Evolutionary conservation across 2,113 vertebrate species (phyloP).

Genomic region (Perca flavescens): DNA sequence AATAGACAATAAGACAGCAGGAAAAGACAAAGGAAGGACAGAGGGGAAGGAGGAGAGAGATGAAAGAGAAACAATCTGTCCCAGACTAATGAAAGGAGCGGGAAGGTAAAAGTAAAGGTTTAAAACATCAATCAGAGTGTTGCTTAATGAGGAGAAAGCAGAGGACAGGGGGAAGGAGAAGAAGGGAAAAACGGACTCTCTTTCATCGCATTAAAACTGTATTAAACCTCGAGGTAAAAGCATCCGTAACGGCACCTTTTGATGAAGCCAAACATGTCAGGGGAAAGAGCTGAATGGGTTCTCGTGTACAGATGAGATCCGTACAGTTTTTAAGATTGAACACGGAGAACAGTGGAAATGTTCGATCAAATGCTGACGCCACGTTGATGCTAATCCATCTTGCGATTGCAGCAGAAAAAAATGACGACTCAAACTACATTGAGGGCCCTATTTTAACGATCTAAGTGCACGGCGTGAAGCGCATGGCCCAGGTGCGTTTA

Average conservation of each 20-base stretch:
- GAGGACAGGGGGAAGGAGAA: background rate
- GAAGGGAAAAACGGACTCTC: background rate
- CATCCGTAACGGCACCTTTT: background rate
- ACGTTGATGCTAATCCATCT: constrained; percentile 1
- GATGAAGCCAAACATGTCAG: constrained; percentile 13
- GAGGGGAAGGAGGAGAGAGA: constrained; percentile 17
- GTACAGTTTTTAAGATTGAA: background rate
- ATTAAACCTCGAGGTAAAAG: constrained; percentile 4
- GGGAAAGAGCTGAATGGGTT: background rate
- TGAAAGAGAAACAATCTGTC: constrained; percentile 56
- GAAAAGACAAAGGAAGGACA: constrained; percentile 32
- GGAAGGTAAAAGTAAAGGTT: constrained; percentile 40
- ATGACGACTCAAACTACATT: background rate
- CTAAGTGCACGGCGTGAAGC: no score
- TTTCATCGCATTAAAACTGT: constrained; percentile 36
- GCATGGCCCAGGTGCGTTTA: no score
- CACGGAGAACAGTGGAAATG: background rate
- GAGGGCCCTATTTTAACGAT: no score
- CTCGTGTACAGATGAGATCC: background rate
- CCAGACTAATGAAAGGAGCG: constrained; percentile 32
- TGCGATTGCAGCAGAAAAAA: background rate
- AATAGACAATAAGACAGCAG: constrained; percentile 48
- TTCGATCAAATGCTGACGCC: constrained; percentile 9
- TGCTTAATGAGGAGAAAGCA: constrained; percentile 53
- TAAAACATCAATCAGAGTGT: constrained; percentile 30